Conservation (phyloP, 2,113 vertebrate species). For the Chroicocephalus ridibundus region DNA sequence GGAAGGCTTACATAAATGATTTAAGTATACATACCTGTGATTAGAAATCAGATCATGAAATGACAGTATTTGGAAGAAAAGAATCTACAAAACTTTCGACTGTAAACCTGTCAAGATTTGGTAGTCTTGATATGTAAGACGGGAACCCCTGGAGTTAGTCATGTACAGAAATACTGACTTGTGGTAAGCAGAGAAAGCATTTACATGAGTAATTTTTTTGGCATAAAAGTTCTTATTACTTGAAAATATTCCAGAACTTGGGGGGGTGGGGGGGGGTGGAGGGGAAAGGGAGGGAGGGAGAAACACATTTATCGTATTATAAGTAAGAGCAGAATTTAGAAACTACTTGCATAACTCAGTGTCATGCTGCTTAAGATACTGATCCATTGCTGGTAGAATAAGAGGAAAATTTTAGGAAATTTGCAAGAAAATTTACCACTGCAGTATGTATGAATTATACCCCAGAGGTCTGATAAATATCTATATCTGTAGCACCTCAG, state of each 20-base stretch:
- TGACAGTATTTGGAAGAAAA: neutral
- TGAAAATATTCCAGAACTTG: neutral
- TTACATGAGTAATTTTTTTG: neutral
- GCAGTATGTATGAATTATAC: neutral
- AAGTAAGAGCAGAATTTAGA: neutral
- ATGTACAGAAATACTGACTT: neutral
- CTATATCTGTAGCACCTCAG: neutral
- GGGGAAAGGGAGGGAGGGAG: neutral
- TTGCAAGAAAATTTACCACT: neutral
- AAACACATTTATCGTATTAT: neutral
- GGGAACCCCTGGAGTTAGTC: neutral
- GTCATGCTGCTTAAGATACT: neutral
- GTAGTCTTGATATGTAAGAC: neutral
- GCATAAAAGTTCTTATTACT: neutral
- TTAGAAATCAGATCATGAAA: neutral
- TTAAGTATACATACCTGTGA: neutral
- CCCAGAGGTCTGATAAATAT: neutral
- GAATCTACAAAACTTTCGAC: neutral
- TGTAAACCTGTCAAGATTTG: neutral
- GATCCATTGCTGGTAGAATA: neutral
- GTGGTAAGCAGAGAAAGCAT: neutral
- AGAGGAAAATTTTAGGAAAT: neutral
- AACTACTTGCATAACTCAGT: neutral
- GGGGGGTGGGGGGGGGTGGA: neutral
- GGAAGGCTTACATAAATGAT: neutral